A percentile compares a stretch with the other conserved stretches of the same genome.
Evolutionary conservation across 1,140 invertebrate species (phyloP).

Genomic region (Cotesia glomerata): DNA sequence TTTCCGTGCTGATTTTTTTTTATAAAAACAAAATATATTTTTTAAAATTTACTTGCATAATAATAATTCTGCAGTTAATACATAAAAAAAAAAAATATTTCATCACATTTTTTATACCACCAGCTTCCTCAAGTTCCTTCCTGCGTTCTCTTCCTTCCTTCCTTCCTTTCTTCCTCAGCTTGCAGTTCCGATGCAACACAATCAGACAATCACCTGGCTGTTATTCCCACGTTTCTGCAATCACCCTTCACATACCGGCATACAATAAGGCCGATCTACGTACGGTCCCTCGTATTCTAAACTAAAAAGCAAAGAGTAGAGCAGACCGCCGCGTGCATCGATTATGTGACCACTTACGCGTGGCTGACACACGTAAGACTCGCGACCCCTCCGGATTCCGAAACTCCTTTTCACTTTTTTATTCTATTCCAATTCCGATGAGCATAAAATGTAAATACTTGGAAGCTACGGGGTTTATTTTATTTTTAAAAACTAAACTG

Average conservation of each 20-base stretch:
- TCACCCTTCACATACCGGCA: conserved; percentile 43
- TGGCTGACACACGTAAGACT: conserved; percentile 61
- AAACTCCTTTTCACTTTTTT: too few relatives aligned
- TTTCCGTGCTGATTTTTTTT: too few relatives aligned
- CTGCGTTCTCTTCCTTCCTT: conserved; percentile 10
- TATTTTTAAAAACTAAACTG: not conserved
- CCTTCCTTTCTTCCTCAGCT: conserved; percentile 22
- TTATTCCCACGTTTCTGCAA: conserved; percentile 64
- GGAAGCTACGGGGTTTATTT: too few relatives aligned
- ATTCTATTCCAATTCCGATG: too few relatives aligned
- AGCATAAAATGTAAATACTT: too few relatives aligned
- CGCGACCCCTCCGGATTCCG: conserved; percentile 34
- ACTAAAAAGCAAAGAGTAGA: conserved; percentile 35
- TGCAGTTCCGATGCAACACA: not conserved
- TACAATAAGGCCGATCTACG: not conserved
- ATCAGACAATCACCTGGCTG: conserved; percentile 56
- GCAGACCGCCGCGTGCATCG: conserved; percentile 55
- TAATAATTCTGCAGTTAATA: too few relatives aligned
- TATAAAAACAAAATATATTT: too few relatives aligned
- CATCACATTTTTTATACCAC: conserved; percentile 36
- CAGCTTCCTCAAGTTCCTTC: conserved; percentile 21
- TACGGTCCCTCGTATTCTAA: not conserved
- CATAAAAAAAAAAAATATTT: too few relatives aligned
- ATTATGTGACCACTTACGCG: conserved; percentile 60
- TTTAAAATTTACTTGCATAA: too few relatives aligned